Evolutionary conservation across 2,888 invertebrate species (phyloP), one percentile per base, ranked within the genome.

Genomic region (Amiota minor): DNA sequence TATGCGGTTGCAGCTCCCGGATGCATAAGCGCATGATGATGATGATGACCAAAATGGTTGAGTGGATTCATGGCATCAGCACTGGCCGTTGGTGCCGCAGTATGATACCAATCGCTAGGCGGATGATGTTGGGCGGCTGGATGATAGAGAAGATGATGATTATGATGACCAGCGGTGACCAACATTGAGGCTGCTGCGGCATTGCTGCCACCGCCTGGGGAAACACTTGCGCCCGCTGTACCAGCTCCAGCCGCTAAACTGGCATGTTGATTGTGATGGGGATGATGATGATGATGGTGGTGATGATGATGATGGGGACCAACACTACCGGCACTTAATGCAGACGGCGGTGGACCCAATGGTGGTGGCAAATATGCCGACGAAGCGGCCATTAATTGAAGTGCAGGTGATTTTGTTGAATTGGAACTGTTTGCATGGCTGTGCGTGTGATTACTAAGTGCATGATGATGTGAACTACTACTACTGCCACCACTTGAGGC

Each of bases 1-100:
- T 95, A 95, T 70, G 94, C 94, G 74, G 94, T 93, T 74, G 95
- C 93, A 59, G 94, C 94, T 11, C 94, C 94, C 46, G 93, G 93
- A 88, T 92, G 93, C 92, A 93, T 92, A 82, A 93, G 88, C 80
- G 92, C 93, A 77, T 92, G 92, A 75, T 92, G 92, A 86, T 92
- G 92, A 83, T 93, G 93, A 87, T 89, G 89, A 1, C 93, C 91
- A 76, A 92, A 90, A 80, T 91, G 91, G 83, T 91, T 89, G 69
- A 90, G 80, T 59, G 89, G 88, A 84, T 90, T 90, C 87, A 89
- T 90, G 6, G 89, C 87, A 71, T 90, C 91, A 62, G 88, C 86
- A 8, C 82, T 74, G 87, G 90, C 77, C 82, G 88, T 70, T 87
- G 91, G 75, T n/a, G 89, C 84, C 9, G 87, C 81, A 77, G 88